Evolutionary conservation across 2,888 invertebrate species (phyloP), one percentile per base, ranked within the genome.

Genomic region (Mesochorus sp.): DNA sequence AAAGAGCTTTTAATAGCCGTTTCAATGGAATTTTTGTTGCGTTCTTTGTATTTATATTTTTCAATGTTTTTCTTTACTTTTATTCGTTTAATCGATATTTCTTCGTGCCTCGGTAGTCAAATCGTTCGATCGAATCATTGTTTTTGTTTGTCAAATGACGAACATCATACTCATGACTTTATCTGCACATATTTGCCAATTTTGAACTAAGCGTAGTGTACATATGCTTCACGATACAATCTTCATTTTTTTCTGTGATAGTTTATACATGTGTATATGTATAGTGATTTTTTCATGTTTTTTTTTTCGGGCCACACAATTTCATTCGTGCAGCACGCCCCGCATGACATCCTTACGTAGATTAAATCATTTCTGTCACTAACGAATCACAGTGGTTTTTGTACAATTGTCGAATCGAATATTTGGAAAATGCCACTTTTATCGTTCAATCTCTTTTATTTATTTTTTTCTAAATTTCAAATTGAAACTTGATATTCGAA

Each of bases 301-400:
- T 70, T 51, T 39, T 19, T 73, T 67, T 75, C 61, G 64, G 70
- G 51, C 42, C 51, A 59, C 47, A 66, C 74, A 74, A 70, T 74
- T 66, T 70, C 59, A 78, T 78, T 61, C 64, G 68, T 28, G 70
- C 64, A 64, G 78, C 78, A 78, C 78, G 78, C 68, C 74, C 70
- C 34, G 78, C 78, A 78, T 78, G 78, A 64, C 17, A 70, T 59
- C 68, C 73, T 59, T 26, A 78, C 74, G 70, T 78, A 78, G 74
- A 42, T 31, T 70, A 74, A 74, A 70, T 53, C 49, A 17, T 53
- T 39, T 68, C 53, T 78, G 74, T 74, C 37, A 74, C 78, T 78
- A 78, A 78, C 74, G 19, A 53, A 70, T 57, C 55, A 57, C 71
- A 74, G 44, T 78, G 71, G 61, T 66, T 59, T 75, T 62, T 47